Evolutionary conservation across 2,113 vertebrate species (phyloP).

Genomic region (Apodemus speciosus): DNA sequence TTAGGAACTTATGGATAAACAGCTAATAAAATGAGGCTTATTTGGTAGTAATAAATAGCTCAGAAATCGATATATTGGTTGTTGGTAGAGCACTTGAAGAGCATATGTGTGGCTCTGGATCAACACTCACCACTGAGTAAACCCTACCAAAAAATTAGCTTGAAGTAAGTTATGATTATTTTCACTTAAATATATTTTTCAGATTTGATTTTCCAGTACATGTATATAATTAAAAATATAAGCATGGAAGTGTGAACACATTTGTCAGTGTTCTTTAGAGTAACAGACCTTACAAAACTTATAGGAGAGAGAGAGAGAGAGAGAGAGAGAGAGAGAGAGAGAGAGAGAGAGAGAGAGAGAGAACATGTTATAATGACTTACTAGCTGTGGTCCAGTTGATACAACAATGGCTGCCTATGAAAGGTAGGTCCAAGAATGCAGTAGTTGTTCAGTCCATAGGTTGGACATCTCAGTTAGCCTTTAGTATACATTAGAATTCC

Average conservation of each 20-base stretch:
- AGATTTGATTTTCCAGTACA: background rate
- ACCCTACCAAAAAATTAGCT: background rate
- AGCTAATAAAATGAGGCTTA: background rate
- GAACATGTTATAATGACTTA: background rate
- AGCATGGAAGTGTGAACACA: background rate
- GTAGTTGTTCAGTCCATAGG: background rate
- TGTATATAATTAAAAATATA: background rate
- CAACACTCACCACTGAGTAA: background rate
- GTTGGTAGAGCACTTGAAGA: background rate
- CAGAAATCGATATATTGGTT: background rate
- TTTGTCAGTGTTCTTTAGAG: background rate
- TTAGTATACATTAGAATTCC: background rate
- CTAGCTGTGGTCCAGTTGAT: background rate
- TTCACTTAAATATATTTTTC: constrained; percentile 11
- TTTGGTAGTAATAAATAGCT: background rate
- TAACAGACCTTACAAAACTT: background rate
- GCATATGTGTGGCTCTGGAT: too few species aligned
- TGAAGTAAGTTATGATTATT: constrained; percentile 16
- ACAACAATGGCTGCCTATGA: background rate
- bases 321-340: background rate
- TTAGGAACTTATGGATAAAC: constrained; percentile 18
- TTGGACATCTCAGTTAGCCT: background rate
- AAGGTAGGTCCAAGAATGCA: background rate
- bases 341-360: too few species aligned
- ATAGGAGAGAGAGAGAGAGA: background rate